Evolutionary conservation across 1,140 invertebrate species (phyloP).

Genomic region (Trinorchestia longiramus): DNA sequence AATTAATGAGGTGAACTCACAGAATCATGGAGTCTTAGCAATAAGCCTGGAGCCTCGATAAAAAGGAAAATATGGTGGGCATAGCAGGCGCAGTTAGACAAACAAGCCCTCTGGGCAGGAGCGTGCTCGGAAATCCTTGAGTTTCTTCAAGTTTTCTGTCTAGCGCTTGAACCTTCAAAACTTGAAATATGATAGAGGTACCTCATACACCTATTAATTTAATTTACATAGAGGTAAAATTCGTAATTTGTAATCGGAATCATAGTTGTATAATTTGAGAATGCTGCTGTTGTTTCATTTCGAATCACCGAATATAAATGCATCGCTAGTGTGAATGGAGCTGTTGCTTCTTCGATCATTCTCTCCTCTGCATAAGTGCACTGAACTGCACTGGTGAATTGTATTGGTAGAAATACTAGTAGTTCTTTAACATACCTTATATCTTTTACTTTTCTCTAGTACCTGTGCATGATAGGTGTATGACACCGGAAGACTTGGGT

Average conservation of each 20-base stretch:
- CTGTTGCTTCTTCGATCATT: background rate
- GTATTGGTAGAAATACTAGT: too few species aligned
- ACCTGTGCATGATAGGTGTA: too few species aligned
- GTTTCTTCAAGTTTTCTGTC: background rate
- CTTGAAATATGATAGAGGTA: background rate
- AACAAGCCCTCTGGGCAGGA: background rate
- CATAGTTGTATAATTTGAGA: too few species aligned
- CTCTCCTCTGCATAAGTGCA: background rate
- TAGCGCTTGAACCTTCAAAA: background rate
- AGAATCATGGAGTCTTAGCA: background rate
- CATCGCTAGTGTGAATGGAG: background rate
- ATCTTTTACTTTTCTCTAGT: too few species aligned
- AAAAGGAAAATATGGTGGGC: background rate
- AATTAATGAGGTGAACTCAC: background rate
- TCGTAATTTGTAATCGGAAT: too few species aligned
- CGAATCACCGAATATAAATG: background rate
- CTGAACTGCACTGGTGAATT: background rate
- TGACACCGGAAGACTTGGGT: too few species aligned
- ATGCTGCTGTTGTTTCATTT: background rate
- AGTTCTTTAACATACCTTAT: too few species aligned
- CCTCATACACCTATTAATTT: background rate
- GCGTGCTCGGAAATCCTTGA: background rate
- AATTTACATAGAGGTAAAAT: background rate
- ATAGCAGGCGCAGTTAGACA: background rate
- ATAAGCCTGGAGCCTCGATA: background rate